phyloP scores from a whole-genome alignment of 1,140 invertebrate genomes.

The Chlorops oryzae region DNA sequence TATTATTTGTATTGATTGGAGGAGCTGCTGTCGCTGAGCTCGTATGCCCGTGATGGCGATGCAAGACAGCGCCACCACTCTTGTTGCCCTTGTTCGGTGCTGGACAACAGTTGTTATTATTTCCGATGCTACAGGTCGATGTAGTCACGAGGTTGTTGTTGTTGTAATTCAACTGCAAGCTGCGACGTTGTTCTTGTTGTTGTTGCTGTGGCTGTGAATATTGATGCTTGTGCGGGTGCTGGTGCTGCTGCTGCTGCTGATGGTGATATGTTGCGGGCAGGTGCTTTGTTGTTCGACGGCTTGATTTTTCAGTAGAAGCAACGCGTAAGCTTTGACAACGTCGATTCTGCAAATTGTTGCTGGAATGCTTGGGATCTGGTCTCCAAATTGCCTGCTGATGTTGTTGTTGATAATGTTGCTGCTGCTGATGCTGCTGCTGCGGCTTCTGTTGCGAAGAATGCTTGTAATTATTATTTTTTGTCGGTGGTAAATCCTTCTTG shows the following conservation, averaged over 20 bases:
- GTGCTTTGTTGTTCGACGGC: slow-evolving; percentile 26
- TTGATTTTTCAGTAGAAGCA: slow-evolving; percentile 4
- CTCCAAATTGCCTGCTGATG: background rate
- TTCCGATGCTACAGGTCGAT: slow-evolving; percentile 10
- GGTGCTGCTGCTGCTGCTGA: too few species aligned
- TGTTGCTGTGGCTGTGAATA: too few species aligned
- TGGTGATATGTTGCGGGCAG: slow-evolving; percentile 30
- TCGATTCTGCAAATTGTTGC: background rate
- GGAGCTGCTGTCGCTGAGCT: background rate
- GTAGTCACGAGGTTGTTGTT: slow-evolving; percentile 38
- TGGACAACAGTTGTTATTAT: slow-evolving; percentile 13
- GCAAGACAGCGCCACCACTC: slow-evolving; percentile 10
- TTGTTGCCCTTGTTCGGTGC: background rate
- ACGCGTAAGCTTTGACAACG: slow-evolving; percentile 10
- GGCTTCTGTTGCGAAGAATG: slow-evolving; percentile 3
- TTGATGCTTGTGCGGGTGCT: too few species aligned
- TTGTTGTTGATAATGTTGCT: slow-evolving; percentile 10
- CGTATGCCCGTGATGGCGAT: slow-evolving; percentile 5
- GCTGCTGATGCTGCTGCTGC: slow-evolving; percentile 10
- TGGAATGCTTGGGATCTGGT: background rate
- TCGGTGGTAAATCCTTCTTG: slow-evolving; percentile 28
- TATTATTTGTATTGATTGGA: slow-evolving; percentile 9
- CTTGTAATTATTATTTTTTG: too few species aligned
- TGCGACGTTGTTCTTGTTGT: slow-evolving; percentile 29
- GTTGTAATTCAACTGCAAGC: slow-evolving; percentile 37